A percentile compares a stretch with the other conserved stretches of the same genome.
phyloP scores from a whole-genome alignment of 37 sponge, comb jelly and placozoan genomes.

The Aphrocallistes beatrix region DNA sequence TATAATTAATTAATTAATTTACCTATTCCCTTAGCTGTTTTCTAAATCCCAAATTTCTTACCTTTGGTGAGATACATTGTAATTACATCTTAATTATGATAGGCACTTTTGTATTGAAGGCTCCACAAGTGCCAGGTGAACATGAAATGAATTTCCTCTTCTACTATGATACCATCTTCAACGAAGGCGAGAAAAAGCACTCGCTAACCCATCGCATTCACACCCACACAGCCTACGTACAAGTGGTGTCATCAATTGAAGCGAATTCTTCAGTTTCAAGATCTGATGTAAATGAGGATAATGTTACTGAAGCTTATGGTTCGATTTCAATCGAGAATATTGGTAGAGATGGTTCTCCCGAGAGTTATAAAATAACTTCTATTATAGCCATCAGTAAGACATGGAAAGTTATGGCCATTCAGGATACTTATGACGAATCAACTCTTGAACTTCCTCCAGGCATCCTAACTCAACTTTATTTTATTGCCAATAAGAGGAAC shows the following conservation, averaged over 20 bases:
- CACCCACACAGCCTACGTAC: slow-evolving; percentile 12
- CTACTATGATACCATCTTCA: neutral
- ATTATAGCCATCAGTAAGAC: neutral
- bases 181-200: neutral
- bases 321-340: slow-evolving; percentile 4
- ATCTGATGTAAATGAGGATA: neutral
- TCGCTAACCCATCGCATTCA: neutral
- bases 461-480: neutral
- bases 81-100: too few species aligned
- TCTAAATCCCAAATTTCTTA: neutral
- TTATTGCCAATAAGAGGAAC: neutral
- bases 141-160: neutral
- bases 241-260: neutral
- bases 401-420: neutral
- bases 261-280: neutral
- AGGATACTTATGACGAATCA: neutral
- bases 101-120: neutral
- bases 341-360: slow-evolving; percentile 13
- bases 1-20: too few species aligned
- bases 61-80: too few species aligned
- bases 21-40: too few species aligned
- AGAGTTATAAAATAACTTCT: slow-evolving; percentile 2
- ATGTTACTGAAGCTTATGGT: neutral
- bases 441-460: neutral
- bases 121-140: neutral